Evolutionary conservation across 2,797 vertebrate species (phyloP).

Genomic region (Sebastes diaconus): DNA sequence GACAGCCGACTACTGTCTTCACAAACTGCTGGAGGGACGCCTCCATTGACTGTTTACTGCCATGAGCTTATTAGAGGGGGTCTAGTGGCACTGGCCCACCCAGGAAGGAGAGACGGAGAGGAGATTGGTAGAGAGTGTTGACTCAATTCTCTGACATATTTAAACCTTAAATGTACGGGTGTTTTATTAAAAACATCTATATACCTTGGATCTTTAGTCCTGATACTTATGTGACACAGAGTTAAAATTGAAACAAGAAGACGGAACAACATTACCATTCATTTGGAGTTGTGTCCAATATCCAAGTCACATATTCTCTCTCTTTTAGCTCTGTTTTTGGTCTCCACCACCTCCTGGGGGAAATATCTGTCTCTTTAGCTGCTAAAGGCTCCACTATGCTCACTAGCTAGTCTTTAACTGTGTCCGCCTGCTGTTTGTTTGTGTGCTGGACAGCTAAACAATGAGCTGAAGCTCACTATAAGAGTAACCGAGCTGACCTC

Average conservation of each 20-base stretch:
- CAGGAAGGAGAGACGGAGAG: constrained; percentile 35
- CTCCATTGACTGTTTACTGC: constrained; percentile 53
- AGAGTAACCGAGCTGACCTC: no score
- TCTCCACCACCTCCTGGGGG: no score
- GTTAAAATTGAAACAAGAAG: not conserved
- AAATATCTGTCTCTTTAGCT: no score
- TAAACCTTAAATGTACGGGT: not conserved
- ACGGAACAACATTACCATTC: not conserved
- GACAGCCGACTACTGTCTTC: constrained; percentile 17
- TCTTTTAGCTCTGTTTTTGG: no score
- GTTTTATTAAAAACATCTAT: not conserved
- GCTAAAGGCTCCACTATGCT: no score
- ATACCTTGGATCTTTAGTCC: not conserved
- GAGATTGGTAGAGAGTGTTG: not conserved
- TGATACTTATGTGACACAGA: not conserved
- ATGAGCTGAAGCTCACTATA: no score
- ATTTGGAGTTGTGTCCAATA: not conserved
- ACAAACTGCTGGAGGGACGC: constrained; percentile 24
- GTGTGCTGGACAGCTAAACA: no score
- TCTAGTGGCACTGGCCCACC: constrained; percentile 40
- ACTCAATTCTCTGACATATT: not conserved
- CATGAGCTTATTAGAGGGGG: constrained; percentile 24
- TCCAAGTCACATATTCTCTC: not conserved
- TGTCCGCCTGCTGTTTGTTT: no score
- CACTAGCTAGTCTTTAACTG: no score